Evolutionary conservation across 2,113 vertebrate genomes (phyloP), one percentile per base, ranked within the genome.

Genomic region (Harpagus bidentatus): DNA sequence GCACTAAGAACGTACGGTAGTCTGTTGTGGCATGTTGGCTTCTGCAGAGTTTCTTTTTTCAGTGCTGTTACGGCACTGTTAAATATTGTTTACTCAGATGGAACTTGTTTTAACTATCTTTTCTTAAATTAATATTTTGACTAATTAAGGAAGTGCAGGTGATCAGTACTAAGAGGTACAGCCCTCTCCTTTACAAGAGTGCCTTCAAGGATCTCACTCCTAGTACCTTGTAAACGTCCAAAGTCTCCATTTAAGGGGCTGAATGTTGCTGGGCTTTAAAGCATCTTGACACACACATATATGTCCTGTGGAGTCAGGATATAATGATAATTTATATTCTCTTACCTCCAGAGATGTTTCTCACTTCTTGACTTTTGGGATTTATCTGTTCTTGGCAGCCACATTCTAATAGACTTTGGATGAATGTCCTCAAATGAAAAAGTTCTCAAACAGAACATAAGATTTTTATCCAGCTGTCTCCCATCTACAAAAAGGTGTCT

Each of bases 11-110:
- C 56, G 10, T 90, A 40, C 65, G 86, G 74, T 89, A 97, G 88
- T 86, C 90, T 67, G 77, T 74, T 85, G 43, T 89, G 96, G 94
- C 87, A 79, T 93, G 91, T 95, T 97, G 97, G 76, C 94, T 92
- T 96, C 77, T 77, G 65, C 61, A 77, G 77, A 69, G 77, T 62
- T 95, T 96, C 91, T 96, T 97, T 97, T 97, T 97, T 88, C 94
- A 96, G 87, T 95, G 80, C 79, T 94, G 47, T 86, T 96, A 69
- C 42, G 42, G 7, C 83, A 59, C 56, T 50, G 50, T 93, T 97
- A 95, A 79, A 69, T 86, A 74, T 62, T 94, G 38, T 88, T 97
- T 86, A 78, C 73, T 65, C 11, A 4, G 36, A 50, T 90, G 78
- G 79, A 92, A 59, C 74, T 90, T 48, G 29, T 96, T 96, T 92